phyloP scores from a whole-genome alignment of 1,140 invertebrate genomes.

The Bombus fervidus region DNA sequence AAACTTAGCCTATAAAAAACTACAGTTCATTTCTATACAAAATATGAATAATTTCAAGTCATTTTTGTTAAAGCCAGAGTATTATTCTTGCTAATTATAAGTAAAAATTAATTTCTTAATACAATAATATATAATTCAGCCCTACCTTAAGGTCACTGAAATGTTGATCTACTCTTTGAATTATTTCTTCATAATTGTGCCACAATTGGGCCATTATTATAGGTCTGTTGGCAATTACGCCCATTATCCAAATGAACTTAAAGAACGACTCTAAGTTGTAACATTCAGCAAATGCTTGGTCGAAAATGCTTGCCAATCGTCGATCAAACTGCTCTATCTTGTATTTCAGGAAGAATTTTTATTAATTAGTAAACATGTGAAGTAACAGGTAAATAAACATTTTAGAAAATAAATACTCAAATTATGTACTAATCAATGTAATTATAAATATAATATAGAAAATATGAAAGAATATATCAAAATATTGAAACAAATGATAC shows the following conservation, averaged over 20 bases:
- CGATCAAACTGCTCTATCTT: constrained; percentile 88
- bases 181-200: constrained; percentile 84
- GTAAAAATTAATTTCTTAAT: background rate
- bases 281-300: constrained; percentile 90
- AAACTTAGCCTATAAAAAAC: too few species aligned
- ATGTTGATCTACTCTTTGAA: constrained; percentile 85
- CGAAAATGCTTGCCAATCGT: constrained; percentile 88
- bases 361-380: background rate
- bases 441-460: background rate
- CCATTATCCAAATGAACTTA: constrained; percentile 89
- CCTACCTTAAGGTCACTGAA: constrained; percentile 85
- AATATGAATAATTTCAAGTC: too few species aligned
- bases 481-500: background rate
- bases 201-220: constrained; percentile 87
- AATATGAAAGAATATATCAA: background rate
- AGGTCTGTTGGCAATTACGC: constrained; percentile 87
- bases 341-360: background rate
- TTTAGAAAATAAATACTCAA: background rate
- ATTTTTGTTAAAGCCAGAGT: too few species aligned
- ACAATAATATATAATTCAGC: background rate
- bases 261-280: constrained; percentile 86
- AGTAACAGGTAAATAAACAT: background rate
- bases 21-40: too few species aligned
- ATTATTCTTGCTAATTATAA: background rate
- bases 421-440: too few species aligned